Evolutionary conservation across 2,888 invertebrate genomes (phyloP).

Genomic region (Meghimatium bilineatum): DNA sequence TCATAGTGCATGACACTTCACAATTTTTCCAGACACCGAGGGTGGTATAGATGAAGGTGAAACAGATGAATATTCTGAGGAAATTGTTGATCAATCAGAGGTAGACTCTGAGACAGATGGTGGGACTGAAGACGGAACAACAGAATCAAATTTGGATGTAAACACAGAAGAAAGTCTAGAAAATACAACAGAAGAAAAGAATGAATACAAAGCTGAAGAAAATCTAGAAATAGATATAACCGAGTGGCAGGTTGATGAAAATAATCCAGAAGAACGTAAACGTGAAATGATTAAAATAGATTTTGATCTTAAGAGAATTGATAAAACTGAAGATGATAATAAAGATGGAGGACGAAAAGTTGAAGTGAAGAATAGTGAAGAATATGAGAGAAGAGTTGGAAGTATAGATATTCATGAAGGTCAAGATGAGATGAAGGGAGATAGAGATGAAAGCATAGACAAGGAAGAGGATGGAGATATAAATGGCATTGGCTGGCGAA

Average conservation of each 20-base stretch:
- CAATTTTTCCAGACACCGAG: constrained; percentile 29
- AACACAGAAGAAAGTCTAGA: not conserved
- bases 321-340: not conserved
- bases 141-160: constrained; percentile 1
- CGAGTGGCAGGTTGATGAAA: not conserved
- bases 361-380: not conserved
- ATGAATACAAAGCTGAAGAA: not conserved
- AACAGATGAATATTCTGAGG: not conserved
- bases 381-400: not conserved
- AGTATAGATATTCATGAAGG: not conserved
- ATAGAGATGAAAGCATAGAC: not conserved
- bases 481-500: constrained; percentile 13
- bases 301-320: not conserved
- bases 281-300: not conserved
- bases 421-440: not conserved
- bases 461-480: constrained; percentile 9
- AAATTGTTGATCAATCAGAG: not conserved
- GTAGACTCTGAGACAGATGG: constrained; percentile 1
- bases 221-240: not conserved
- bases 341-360: not conserved
- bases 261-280: not conserved
- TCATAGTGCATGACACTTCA: constrained; percentile 22
- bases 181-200: not conserved
- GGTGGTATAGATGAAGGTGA: constrained; percentile 15
- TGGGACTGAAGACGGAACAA: not conserved